Evolutionary conservation across 1,140 invertebrate species (phyloP).

Genomic region (Caenorhabditis remanei): DNA sequence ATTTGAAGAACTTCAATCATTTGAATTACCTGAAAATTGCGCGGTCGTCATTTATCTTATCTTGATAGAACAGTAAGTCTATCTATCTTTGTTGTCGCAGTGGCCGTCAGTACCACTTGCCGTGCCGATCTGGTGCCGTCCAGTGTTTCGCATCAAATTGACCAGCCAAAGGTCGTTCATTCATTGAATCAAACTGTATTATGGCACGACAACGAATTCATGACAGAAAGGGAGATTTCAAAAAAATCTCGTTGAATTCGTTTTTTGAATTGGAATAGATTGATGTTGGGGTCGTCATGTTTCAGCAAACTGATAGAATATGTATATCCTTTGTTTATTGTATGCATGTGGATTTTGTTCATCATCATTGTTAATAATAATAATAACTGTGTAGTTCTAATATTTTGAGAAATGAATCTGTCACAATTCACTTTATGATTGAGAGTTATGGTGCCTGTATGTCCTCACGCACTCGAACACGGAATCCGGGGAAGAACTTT

Average conservation of each 20-base stretch:
- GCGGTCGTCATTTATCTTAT: background rate
- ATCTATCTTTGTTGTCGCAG: conserved; percentile 28
- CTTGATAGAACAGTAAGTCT: background rate
- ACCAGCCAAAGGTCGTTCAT: conserved; percentile 42
- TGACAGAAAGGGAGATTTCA: background rate
- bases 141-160: conserved; percentile 41
- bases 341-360: too few species aligned
- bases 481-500: conserved; percentile 32
- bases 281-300: too few species aligned
- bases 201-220: background rate
- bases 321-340: too few species aligned
- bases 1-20: background rate
- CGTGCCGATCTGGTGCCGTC: conserved; percentile 37
- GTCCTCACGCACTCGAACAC: conserved; percentile 21
- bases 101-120: conserved; percentile 39
- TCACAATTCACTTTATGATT: too few species aligned
- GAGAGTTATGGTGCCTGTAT: too few species aligned
- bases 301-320: too few species aligned
- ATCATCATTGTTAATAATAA: too few species aligned
- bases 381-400: too few species aligned
- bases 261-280: background rate
- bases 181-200: conserved; percentile 17
- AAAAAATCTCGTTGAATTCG: background rate
- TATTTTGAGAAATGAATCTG: too few species aligned
- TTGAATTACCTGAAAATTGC: background rate